Conservation (phyloP, 1,140 invertebrate genomes). For the Medauroidea extradentata region DNA sequence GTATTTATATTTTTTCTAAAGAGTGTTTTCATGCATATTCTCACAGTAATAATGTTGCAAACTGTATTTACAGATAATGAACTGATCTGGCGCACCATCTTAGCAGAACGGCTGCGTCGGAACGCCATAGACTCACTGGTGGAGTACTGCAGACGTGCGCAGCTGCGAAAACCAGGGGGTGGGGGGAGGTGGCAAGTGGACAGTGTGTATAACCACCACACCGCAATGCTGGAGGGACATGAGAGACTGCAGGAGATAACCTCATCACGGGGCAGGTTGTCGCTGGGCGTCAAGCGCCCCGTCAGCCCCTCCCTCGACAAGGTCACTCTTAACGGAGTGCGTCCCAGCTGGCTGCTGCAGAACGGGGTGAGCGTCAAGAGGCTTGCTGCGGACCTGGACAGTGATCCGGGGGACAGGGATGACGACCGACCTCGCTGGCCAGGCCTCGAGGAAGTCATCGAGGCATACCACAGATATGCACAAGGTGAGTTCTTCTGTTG, state of each 20-base stretch:
- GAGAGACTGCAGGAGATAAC: too few relatives aligned
- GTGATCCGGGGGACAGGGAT: constrained; percentile 20
- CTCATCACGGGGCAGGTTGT: too few relatives aligned
- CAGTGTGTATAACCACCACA: too few relatives aligned
- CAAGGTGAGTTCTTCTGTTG: constrained; percentile 35
- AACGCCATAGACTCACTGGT: constrained; percentile 43
- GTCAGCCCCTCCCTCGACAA: constrained; percentile 5
- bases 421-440: constrained; percentile 37
- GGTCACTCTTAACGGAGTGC: too few relatives aligned
- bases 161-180: constrained; percentile 31
- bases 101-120: constrained; percentile 45
- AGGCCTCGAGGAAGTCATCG: constrained; percentile 42
- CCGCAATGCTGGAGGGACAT: too few relatives aligned
- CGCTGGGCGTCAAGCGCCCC: constrained; percentile 1
- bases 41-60: constrained; percentile 9
- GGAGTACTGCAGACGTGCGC: constrained; percentile 42
- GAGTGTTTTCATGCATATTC: too few relatives aligned
- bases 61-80: constrained; percentile 42
- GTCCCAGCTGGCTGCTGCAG: background rate
- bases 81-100: constrained; percentile 43
- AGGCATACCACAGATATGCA: constrained; percentile 43
- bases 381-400: constrained; percentile 2
- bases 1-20: too few relatives aligned
- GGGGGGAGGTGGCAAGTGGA: constrained; percentile 32
- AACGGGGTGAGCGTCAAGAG: constrained; percentile 10